phyloP scores from a whole-genome alignment of 2,888 invertebrate genomes.

The Campaea margaritaria region DNA sequence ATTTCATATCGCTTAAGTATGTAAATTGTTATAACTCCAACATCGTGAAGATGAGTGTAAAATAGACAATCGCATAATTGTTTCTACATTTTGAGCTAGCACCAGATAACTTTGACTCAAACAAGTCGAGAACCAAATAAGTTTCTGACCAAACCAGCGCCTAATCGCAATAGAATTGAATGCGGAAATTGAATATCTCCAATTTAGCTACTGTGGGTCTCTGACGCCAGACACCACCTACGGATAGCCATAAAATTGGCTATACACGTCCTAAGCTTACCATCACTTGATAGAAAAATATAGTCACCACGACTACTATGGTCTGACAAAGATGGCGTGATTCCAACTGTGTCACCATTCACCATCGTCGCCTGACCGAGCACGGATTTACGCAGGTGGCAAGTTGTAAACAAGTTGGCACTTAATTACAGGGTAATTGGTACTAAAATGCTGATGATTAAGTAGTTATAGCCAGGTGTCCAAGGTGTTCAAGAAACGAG shows the following conservation, averaged over 20 bases:
- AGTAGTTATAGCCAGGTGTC: constrained; percentile 13
- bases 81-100: no score
- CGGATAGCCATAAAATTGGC: no score
- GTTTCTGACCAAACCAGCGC: no score
- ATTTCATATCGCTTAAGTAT: background rate
- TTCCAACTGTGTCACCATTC: constrained; percentile 24
- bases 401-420: background rate
- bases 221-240: no score
- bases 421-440: constrained; percentile 21
- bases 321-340: constrained; percentile 22
- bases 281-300: background rate
- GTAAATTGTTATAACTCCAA: background rate
- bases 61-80: no score
- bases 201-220: background rate
- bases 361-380: constrained; percentile 18
- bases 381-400: constrained; percentile 21
- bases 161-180: no score
- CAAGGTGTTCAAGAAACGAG: constrained; percentile 21
- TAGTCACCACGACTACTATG: background rate
- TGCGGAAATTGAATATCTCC: no score
- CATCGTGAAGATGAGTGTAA: no score
- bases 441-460: constrained; percentile 16
- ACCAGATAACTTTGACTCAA: no score
- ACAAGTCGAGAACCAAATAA: no score
- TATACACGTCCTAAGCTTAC: no score